Conservation (phyloP, 2,888 invertebrate genomes). For the Pycnomerus fuliginosus region DNA sequence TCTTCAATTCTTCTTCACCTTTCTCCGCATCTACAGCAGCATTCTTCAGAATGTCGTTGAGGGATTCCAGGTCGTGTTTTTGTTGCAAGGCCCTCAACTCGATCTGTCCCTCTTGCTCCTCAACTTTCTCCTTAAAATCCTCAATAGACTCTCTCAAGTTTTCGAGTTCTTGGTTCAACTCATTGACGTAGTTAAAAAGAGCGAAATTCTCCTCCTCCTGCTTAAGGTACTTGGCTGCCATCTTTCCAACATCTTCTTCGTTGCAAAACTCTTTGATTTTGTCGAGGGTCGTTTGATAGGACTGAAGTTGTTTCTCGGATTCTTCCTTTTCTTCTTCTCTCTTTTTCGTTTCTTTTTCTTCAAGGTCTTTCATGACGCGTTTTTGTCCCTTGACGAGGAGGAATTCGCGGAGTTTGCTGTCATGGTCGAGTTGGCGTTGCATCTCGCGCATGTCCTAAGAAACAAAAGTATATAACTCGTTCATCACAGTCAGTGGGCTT, state of each 20-base stretch:
- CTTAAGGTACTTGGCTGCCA: constrained; percentile 74
- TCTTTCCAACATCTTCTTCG: constrained; percentile 65
- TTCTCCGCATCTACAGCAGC: constrained; percentile 50
- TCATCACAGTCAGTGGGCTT: no score
- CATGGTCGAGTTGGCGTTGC: constrained; percentile 81
- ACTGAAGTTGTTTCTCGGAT: constrained; percentile 68
- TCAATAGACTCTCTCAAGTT: constrained; percentile 67
- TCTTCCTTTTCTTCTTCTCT: constrained; percentile 66
- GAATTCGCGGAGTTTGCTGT: constrained; percentile 81
- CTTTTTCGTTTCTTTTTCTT: constrained; percentile 62
- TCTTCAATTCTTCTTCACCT: constrained; percentile 33
- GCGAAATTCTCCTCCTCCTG: constrained; percentile 92
- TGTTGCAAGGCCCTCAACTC: constrained; percentile 61
- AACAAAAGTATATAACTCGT: no score
- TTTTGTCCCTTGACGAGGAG: constrained; percentile 47
- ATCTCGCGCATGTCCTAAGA: constrained; percentile 83
- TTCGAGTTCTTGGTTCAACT: constrained; percentile 82
- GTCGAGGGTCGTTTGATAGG: constrained; percentile 74
- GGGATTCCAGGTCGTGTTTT: constrained; percentile 60
- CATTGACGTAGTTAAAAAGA: constrained; percentile 87
- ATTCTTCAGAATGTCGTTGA: constrained; percentile 56
- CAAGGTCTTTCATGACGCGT: constrained; percentile 8
- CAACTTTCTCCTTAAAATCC: constrained; percentile 63
- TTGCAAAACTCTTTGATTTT: constrained; percentile 66
- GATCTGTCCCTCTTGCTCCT: constrained; percentile 63